Base-by-base conservation (phyloP, 2,888 invertebrate species). In the Therioaphis trifolii region DNA sequence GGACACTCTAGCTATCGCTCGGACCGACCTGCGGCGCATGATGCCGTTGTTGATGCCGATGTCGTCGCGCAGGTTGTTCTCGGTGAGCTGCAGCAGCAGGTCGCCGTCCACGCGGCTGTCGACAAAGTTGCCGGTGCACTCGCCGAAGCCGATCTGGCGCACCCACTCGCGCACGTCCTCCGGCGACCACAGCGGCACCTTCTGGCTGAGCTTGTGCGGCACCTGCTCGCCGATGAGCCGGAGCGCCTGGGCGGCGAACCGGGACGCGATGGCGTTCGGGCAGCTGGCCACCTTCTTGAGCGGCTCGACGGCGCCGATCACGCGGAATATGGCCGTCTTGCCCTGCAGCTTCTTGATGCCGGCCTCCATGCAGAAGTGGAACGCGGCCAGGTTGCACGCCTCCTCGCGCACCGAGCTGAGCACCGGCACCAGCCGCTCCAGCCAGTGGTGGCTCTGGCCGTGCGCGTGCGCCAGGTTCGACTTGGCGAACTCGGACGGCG, bases 321-420 rank as follows among this genome's bases (percentile, higher is more conserved):
- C 96, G 85, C 93, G 91, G 88, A 98, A 98, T 87, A 97, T 94
- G 89, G 94, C 93, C 0, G 96, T 95, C 86, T 96, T 95, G 5
- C 95, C 95, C 89, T 96, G 96, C 87, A 94, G 94, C 87, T 97
- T 95, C 89, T 99, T 99, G 82, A 99, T 98, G 55, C 96, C 96
- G 15, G 99, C 98, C 89, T 99, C 99, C 97, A 99, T 98, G 88
- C 98, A 98, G 89, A 98, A 95, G 88, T 99, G 99, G 89, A 99
- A 99, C 52, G 99, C 98, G 4, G 98, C 99, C 87, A 99, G 90
- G 88, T 97, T 97, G 87, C 97, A 92, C 0, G 99, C 98, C 89
- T 99, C 99, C 88, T 98, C 96, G 85, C 98, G 91, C 88, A 97
- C 96, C 61, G 98, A 98, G 88, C 95, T 95, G 80, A 99, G 90